Base-by-base conservation (phyloP, 2,797 vertebrate genomes). In the Eutrigla gurnardus region DNA sequence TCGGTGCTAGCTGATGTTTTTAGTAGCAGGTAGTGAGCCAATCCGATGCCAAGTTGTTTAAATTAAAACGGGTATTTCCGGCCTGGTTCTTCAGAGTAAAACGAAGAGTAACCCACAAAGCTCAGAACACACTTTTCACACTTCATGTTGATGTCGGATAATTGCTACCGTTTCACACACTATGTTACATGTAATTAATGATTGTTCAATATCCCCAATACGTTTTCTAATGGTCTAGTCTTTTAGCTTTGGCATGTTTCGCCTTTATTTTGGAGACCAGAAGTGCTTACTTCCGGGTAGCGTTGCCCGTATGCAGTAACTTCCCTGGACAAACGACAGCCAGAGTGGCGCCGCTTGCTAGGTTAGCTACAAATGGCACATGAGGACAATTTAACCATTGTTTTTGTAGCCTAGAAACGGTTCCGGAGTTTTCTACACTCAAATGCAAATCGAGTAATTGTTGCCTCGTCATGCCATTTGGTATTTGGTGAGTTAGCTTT, bases 321-420 rank as follows among this genome's bases (percentile, higher is more conserved):
- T 88, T 74, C 9, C 25, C 7, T 1, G 12, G 68, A 58, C 59
- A 45, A 57, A 62, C 25, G 1, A 63, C 78, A 90, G 89, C 70
- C 91, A 86, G 73, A 84, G 77, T 64, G 91, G 88, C 89, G 91
- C 89, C 91, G 86, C 84, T 88, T 82, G 65, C 57, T 45, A 33
- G 78, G 65, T 54, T 45, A 33, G 78, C 73, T 14, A 15, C 15
- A 14, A n/a, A 50, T 60, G 10, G 12, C 55, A 17, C 33, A 43
- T 36, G 47, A 67, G 7, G 18, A 33, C 47, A 70, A 40, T 15
- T 47, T 43, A 0, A 73, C 59, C 58, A 73, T 59, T 9, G 11
- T 49, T 47, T 70, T 63, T 59, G 25, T 25, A 43, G 7, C 3
- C 7, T 2, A 3, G 2, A 46, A 63, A 40, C 37, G 6, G 3